A percentile compares a stretch with the other conserved stretches of the same genome.
Conservation (phyloP, 1,140 invertebrate genomes). For the Sinella curviseta region DNA sequence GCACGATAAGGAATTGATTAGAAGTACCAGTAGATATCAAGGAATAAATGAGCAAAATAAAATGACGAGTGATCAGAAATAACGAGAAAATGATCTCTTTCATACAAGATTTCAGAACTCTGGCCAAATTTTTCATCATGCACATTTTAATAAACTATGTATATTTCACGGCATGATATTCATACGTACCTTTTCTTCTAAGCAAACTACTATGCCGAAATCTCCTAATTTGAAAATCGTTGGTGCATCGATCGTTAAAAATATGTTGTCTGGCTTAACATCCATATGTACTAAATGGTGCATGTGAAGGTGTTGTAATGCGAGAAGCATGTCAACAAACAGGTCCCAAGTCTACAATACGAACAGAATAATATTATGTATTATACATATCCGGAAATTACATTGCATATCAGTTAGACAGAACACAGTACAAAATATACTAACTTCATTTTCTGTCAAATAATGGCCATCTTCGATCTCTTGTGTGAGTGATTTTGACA, state of each 20-base stretch:
- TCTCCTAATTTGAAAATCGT: constrained; percentile 64
- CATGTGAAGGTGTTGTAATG: constrained; percentile 64
- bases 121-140: constrained; percentile 17
- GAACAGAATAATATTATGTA: constrained; percentile 14
- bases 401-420: not conserved
- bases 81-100: not conserved
- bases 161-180: not conserved
- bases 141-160: not conserved
- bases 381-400: too few relatives aligned
- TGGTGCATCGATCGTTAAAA: constrained; percentile 57
- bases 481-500: constrained; percentile 53
- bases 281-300: constrained; percentile 65
- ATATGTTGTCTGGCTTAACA: constrained; percentile 68
- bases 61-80: not conserved
- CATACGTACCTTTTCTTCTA: constrained; percentile 58
- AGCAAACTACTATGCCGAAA: constrained; percentile 64
- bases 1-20: constrained; percentile 30
- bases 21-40: not conserved
- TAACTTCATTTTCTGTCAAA: constrained; percentile 51
- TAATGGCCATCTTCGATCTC: constrained; percentile 55
- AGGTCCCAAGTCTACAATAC: constrained; percentile 54
- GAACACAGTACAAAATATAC: too few relatives aligned
- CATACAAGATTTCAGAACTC: constrained; percentile 5
- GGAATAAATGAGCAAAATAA: not conserved
- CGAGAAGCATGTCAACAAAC: constrained; percentile 55